Conservation (phyloP, 2,113 vertebrate genomes). For the Benitochromis conjunctus region DNA sequence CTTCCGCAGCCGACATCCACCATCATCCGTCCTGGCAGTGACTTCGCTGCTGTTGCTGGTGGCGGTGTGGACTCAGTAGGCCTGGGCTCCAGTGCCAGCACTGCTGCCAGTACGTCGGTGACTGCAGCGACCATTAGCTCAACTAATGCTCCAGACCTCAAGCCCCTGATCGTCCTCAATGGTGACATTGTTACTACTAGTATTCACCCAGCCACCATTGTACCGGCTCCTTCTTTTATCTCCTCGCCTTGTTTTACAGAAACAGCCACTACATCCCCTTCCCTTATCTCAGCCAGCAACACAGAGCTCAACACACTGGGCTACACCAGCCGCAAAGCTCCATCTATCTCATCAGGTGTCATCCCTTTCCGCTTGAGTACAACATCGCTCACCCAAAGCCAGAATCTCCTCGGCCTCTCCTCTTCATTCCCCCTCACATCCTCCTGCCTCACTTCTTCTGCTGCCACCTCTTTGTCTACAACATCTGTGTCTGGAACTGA, state of each 20-base stretch:
- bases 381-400: conserved; percentile 30
- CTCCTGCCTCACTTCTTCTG: conserved; percentile 25
- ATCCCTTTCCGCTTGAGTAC: conserved; percentile 42
- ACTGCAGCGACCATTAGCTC: conserved; percentile 1
- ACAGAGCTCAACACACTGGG: conserved; percentile 25
- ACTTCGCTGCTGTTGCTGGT: background rate
- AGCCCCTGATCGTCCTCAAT: conserved; percentile 58
- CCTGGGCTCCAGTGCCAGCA: background rate
- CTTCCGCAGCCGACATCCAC: background rate
- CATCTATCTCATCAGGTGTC: conserved; percentile 16
- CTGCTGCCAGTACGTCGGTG: conserved; percentile 8
- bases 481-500: background rate
- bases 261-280: conserved; percentile 28
- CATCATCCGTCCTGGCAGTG: conserved; percentile 10
- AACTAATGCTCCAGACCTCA: conserved; percentile 29
- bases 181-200: conserved; percentile 43
- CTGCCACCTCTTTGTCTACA: background rate
- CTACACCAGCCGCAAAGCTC: conserved; percentile 13
- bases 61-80: background rate
- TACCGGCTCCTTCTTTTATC: conserved; percentile 39
- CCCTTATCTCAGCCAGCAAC: background rate
- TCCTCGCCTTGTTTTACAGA: conserved; percentile 41
- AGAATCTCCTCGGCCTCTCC: conserved; percentile 31
- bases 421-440: conserved; percentile 4
- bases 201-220: conserved; percentile 42